Evolutionary conservation across 2,888 invertebrate species (phyloP).

Genomic region (Panorpa germanica): DNA sequence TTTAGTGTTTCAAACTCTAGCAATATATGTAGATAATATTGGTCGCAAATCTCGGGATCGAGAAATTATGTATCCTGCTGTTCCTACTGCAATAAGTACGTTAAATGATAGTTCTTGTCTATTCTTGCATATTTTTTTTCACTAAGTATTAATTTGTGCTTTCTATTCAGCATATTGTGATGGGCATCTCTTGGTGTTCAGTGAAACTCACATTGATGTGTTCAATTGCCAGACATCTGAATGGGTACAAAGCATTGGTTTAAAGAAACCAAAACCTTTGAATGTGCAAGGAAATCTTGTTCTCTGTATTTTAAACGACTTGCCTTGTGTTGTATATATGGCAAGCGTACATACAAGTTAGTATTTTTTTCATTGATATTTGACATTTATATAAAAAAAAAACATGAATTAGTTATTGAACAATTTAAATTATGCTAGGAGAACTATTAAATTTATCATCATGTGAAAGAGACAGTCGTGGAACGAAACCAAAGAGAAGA

Average conservation of each 20-base stretch:
- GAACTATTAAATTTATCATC: conserved; percentile 36
- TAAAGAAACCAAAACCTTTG: conserved; percentile 54
- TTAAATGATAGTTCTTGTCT: conserved; percentile 12
- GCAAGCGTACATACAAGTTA: conserved; percentile 49
- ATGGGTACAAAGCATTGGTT: conserved; percentile 88
- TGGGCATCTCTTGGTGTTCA: conserved; percentile 65
- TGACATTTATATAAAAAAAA: neutral
- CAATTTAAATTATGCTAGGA: conserved; percentile 21
- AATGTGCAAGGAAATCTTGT: conserved; percentile 46
- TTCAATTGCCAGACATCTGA: conserved; percentile 79
- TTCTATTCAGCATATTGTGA: conserved; percentile 48
- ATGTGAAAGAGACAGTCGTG: conserved; percentile 32
- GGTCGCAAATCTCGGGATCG: conserved; percentile 70
- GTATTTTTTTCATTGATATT: conserved; percentile 18
- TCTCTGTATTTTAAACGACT: conserved; percentile 47
- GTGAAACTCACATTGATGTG: conserved; percentile 80
- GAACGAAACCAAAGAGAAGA: conserved; percentile 36
- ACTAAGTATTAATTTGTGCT: neutral
- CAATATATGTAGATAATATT: conserved; percentile 68
- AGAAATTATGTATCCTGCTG: conserved; percentile 88
- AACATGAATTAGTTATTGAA: neutral
- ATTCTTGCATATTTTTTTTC: conserved; percentile 7
- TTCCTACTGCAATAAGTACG: conserved; percentile 63
- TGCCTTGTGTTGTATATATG: conserved; percentile 56
- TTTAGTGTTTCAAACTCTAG: conserved; percentile 62